A percentile compares a stretch with the other conserved stretches of the same genome.
These are phyloP conservation scores for Hystrix cristata DNA, from an alignment of 2,113 vertebrate genomes.

Conservation along the genomic window DNA sequence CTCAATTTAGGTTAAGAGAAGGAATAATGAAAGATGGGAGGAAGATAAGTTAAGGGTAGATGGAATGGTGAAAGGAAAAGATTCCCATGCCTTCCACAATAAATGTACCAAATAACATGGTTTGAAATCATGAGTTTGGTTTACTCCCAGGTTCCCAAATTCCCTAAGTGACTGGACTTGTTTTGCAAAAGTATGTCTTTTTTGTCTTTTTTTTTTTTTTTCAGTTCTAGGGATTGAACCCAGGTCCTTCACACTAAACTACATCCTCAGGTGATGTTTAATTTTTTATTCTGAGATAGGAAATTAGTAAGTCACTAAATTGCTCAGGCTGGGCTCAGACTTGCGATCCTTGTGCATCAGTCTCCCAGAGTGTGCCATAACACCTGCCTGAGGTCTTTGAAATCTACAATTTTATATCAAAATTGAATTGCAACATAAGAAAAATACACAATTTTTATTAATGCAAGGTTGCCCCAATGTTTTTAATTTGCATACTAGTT, in stretches of 20 bases:
- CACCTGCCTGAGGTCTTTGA: not conserved
- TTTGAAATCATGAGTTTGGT: not conserved
- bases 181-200: not conserved
- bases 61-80: not conserved
- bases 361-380: not conserved
- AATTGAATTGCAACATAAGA: not conserved
- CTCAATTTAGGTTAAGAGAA: not conserved
- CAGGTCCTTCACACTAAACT: not conserved
- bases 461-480: not conserved
- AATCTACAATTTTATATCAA: conserved; percentile 2
- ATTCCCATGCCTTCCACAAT: not conserved
- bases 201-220: not conserved
- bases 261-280: not conserved
- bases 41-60: not conserved
- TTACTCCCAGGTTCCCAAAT: not conserved
- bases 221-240: not conserved
- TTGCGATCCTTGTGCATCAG: not conserved
- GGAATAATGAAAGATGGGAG: not conserved
- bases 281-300: not conserved
- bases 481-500: not conserved
- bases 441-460: not conserved
- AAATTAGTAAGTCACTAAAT: not conserved
- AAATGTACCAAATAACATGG: not conserved
- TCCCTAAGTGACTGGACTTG: not conserved
- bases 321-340: not conserved